Percentiles rank a stretch among this genome's conserved stretches.
phyloP scores from a whole-genome alignment of 2,797 vertebrate genomes.

The Sus cebifrons region DNA sequence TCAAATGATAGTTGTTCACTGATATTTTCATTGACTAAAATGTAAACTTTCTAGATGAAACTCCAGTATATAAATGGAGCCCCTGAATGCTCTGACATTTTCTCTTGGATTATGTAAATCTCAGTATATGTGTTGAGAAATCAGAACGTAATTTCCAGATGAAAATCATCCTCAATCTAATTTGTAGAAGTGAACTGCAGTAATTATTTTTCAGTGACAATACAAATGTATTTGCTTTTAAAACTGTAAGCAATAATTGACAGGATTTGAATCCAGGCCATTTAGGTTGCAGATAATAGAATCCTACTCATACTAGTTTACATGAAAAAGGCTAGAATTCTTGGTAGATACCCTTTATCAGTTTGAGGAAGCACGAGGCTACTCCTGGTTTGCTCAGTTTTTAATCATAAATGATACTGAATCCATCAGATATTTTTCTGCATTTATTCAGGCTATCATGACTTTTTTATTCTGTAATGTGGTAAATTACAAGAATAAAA shows the following conservation, averaged over 20 bases:
- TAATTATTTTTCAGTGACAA: constrained; percentile 35
- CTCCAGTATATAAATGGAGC: neutral
- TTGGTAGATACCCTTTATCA: neutral
- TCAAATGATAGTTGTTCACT: neutral
- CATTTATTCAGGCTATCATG: constrained; percentile 15
- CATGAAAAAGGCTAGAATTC: neutral
- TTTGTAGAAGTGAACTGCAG: neutral
- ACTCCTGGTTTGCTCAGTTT: neutral
- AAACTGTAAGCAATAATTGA: neutral
- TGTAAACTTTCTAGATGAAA: neutral
- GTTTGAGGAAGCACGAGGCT: neutral
- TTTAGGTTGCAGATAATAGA: neutral
- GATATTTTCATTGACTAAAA: neutral
- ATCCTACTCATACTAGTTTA: neutral
- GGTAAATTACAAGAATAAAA: neutral
- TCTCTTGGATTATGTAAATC: neutral
- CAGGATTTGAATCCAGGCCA: neutral
- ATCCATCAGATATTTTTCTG: neutral
- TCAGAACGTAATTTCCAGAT: constrained; percentile 29
- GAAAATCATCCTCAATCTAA: neutral
- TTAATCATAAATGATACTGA: constrained; percentile 3
- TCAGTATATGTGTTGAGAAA: neutral
- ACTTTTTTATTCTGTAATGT: neutral
- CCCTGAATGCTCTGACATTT: constrained; percentile 1
- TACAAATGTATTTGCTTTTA: neutral